phyloP scores from a whole-genome alignment of 2,888 invertebrate genomes.

The Antitype chi region DNA sequence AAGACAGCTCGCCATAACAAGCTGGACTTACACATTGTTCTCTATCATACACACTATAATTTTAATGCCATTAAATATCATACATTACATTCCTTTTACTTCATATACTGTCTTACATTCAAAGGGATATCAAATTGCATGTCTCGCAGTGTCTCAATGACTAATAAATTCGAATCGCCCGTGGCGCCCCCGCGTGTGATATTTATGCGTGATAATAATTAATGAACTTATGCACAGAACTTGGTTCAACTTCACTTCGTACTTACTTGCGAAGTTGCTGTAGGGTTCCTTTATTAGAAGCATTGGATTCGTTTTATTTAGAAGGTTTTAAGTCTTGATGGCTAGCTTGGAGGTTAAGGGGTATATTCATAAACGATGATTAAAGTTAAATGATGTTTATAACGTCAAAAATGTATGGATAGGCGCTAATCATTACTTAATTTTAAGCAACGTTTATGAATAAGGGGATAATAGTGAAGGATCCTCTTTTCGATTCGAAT shows the following conservation, averaged over 20 bases:
- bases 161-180: constrained; percentile 59
- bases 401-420: too few species aligned
- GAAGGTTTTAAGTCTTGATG: not conserved
- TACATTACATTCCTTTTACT: constrained; percentile 24
- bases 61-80: constrained; percentile 8
- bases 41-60: constrained; percentile 4
- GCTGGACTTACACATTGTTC: constrained; percentile 5
- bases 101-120: constrained; percentile 19
- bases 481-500: not conserved
- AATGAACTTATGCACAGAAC: constrained; percentile 56
- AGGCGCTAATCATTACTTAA: too few species aligned
- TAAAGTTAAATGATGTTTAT: too few species aligned
- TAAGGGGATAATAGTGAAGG: too few species aligned
- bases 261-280: constrained; percentile 13
- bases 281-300: constrained; percentile 7
- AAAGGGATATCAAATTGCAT: constrained; percentile 56
- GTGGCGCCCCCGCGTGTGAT: constrained; percentile 48
- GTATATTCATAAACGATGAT: too few species aligned
- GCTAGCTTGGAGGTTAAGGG: not conserved
- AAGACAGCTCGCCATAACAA: not conserved
- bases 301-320: constrained; percentile 19
- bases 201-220: constrained; percentile 60
- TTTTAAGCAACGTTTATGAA: too few species aligned
- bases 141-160: constrained; percentile 27
- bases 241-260: constrained; percentile 35